Evolutionary conservation across 2,888 invertebrate genomes (phyloP).

Genomic region (Melieria omissa): DNA sequence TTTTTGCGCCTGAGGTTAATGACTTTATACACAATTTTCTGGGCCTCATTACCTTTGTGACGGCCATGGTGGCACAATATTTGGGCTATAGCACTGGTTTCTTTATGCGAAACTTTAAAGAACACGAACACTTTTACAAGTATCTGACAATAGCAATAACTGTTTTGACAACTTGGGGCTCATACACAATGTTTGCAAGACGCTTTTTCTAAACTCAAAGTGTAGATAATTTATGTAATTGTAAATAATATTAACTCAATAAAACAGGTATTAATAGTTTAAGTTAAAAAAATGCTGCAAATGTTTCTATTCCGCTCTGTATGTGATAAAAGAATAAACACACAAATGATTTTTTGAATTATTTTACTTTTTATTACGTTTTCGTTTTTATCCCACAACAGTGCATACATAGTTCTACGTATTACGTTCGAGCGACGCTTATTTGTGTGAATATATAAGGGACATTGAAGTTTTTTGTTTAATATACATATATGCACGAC

Average conservation of each 20-base stretch:
- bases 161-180: conserved; percentile 42
- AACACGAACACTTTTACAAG: conserved; percentile 50
- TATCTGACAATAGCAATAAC: conserved; percentile 50
- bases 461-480: not conserved
- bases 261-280: too few species aligned
- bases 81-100: conserved; percentile 61
- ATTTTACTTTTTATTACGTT: not conserved
- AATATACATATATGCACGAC: not conserved
- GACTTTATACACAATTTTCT: conserved; percentile 52
- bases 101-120: conserved; percentile 55
- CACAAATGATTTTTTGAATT: too few species aligned
- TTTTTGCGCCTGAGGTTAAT: conserved; percentile 36
- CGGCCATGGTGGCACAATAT: conserved; percentile 56
- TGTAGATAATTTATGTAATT: too few species aligned
- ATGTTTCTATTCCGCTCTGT: too few species aligned
- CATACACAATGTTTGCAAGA: conserved; percentile 37
- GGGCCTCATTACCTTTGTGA: conserved; percentile 52
- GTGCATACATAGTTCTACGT: not conserved
- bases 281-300: too few species aligned
- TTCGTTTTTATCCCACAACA: conserved; percentile 1
- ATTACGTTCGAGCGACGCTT: not conserved
- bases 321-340: too few species aligned
- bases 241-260: too few species aligned
- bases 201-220: conserved; percentile 19
- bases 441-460: not conserved